Evolutionary conservation across 2,888 invertebrate genomes (phyloP).

Genomic region (Schizotus pectinicornis): DNA sequence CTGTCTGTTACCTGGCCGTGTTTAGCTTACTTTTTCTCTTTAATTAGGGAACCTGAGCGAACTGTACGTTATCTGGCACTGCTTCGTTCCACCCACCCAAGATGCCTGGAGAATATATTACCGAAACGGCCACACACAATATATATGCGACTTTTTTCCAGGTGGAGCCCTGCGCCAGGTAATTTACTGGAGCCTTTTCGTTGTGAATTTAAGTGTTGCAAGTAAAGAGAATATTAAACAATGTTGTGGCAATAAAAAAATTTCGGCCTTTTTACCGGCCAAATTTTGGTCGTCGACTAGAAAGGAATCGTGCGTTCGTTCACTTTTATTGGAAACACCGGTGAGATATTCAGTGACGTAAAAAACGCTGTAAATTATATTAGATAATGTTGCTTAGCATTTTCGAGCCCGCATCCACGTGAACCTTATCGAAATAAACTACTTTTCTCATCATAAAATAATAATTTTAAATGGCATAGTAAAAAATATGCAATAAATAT

Average conservation of each 20-base stretch:
- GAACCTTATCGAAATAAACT: too few relatives aligned
- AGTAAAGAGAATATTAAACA: background rate
- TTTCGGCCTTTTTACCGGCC: too few relatives aligned
- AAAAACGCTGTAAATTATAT: background rate
- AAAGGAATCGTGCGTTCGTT: background rate
- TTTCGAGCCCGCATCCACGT: too few relatives aligned
- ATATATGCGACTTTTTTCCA: slow-evolving; percentile 26
- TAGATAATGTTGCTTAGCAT: background rate
- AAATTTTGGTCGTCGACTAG: too few relatives aligned
- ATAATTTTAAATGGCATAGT: slow-evolving; percentile 11
- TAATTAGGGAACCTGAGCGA: slow-evolving; percentile 22
- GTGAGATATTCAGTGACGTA: too few relatives aligned
- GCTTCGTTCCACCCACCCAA: slow-evolving; percentile 42
- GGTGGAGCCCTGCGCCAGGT: slow-evolving; percentile 3
- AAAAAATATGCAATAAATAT: slow-evolving; percentile 15
- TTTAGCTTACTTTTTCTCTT: slow-evolving; percentile 22
- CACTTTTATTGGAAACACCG: too few relatives aligned
- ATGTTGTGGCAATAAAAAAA: too few relatives aligned
- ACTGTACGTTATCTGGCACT: slow-evolving; percentile 44
- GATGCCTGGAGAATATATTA: slow-evolving; percentile 49
- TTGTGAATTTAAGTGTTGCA: slow-evolving; percentile 5
- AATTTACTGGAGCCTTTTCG: slow-evolving; percentile 21
- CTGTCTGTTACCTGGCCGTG: slow-evolving; percentile 31
- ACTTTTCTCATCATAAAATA: slow-evolving; percentile 8
- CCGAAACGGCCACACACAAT: slow-evolving; percentile 46